Evolutionary conservation across 2,113 vertebrate species (phyloP).

Genomic region (Balaeniceps rex): DNA sequence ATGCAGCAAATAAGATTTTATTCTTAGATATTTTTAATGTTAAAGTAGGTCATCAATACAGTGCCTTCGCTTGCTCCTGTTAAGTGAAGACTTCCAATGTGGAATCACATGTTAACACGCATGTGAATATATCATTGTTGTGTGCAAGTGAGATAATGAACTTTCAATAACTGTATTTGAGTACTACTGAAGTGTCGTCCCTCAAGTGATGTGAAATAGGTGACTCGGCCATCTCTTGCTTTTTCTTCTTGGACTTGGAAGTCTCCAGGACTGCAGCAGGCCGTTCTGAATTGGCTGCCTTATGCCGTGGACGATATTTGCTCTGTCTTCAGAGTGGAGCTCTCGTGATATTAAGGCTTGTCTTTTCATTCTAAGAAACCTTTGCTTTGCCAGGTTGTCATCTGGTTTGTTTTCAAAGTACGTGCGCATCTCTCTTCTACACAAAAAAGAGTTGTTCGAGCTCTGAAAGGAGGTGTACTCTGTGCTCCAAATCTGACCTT

Average conservation of each 20-base stretch:
- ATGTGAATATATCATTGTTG: background rate
- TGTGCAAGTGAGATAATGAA: background rate
- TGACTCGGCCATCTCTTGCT: background rate
- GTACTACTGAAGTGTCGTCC: background rate
- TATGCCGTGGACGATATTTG: background rate
- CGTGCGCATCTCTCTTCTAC: background rate
- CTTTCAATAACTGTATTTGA: background rate
- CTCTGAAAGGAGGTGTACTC: background rate
- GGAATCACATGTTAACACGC: fast-evolving
- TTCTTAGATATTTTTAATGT: background rate
- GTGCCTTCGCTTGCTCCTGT: background rate
- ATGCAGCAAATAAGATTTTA: background rate
- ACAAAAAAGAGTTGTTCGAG: background rate
- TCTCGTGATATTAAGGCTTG: background rate
- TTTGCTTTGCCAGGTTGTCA: background rate
- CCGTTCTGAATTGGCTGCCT: background rate
- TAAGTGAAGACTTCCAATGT: background rate
- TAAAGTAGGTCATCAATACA: background rate
- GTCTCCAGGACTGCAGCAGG: background rate
- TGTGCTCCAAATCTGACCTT: background rate
- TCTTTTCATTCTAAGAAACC: background rate
- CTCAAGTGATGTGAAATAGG: too few relatives aligned
- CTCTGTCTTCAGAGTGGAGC: background rate
- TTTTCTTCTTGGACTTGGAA: background rate
- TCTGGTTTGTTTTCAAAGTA: background rate